phyloP scores from a whole-genome alignment of 2,888 invertebrate species.

The Drosophila trichaetosa region DNA sequence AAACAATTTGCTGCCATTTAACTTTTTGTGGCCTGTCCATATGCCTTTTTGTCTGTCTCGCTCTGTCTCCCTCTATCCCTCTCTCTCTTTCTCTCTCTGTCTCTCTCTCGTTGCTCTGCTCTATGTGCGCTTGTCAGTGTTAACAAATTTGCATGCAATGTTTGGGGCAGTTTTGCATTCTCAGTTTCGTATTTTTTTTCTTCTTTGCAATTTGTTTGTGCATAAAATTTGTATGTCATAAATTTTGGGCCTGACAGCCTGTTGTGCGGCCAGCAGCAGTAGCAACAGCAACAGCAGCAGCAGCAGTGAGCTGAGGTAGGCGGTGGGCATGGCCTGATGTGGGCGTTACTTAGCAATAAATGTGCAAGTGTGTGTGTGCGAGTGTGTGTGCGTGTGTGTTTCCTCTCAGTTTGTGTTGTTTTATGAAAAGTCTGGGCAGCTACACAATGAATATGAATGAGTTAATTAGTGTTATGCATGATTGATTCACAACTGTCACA shows the following conservation, averaged over 20 bases:
- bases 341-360: constrained; percentile 28
- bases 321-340: constrained; percentile 26
- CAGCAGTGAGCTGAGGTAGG: not conserved
- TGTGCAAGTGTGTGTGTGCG: constrained; percentile 1
- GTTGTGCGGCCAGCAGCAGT: constrained; percentile 30
- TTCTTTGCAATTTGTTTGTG: constrained; percentile 44
- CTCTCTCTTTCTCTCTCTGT: not conserved
- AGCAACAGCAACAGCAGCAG: not conserved
- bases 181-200: constrained; percentile 16
- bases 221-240: constrained; percentile 67
- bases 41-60: constrained; percentile 8
- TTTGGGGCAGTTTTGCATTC: constrained; percentile 52
- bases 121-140: constrained; percentile 27
- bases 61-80: not conserved
- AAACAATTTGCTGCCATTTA: constrained; percentile 37
- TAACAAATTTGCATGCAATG: constrained; percentile 71
- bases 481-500: constrained; percentile 49
- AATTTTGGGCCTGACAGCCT: constrained; percentile 49
- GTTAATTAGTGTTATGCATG: constrained; percentile 57
- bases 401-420: not conserved
- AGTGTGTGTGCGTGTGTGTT: not conserved
- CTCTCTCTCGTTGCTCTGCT: not conserved
- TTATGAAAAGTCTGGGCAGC: constrained; percentile 22
- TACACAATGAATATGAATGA: constrained; percentile 60
- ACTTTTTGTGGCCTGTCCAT: constrained; percentile 38